phyloP scores from a whole-genome alignment of 1,140 invertebrate species.

The Arion vulgaris region DNA sequence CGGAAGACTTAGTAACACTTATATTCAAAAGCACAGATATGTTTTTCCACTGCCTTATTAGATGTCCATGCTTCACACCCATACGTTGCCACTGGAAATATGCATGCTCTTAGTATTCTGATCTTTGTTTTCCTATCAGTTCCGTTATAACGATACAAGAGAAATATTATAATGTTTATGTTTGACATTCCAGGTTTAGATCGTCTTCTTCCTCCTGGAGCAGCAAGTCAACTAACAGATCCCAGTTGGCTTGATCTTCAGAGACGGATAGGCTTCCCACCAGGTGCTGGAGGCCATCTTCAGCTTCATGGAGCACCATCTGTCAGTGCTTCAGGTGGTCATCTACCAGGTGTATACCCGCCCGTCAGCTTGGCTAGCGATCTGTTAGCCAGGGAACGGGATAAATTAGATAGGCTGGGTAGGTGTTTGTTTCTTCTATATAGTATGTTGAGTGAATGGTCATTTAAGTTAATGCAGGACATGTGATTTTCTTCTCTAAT shows the following conservation, averaged over 20 bases:
- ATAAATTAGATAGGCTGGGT: constrained; percentile 79
- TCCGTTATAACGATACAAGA: too few relatives aligned
- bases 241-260: constrained; percentile 94
- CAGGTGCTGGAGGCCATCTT: constrained; percentile 40
- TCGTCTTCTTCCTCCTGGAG: constrained; percentile 57
- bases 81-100: too few relatives aligned
- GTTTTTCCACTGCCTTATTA: too few relatives aligned
- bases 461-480: too few relatives aligned
- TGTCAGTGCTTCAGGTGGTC: constrained; percentile 69
- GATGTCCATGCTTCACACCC: too few relatives aligned
- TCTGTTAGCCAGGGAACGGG: constrained; percentile 87
- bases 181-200: constrained; percentile 64
- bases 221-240: constrained; percentile 77
- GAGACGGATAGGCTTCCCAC: constrained; percentile 76
- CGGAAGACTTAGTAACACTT: too few relatives aligned
- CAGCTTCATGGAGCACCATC: constrained; percentile 40
- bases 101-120: too few relatives aligned
- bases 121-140: too few relatives aligned
- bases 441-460: too few relatives aligned
- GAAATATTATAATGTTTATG: too few relatives aligned
- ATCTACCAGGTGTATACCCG: constrained; percentile 78
- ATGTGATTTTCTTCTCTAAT: too few relatives aligned
- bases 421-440: constrained; percentile 23
- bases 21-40: too few relatives aligned
- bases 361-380: constrained; percentile 74